Base-by-base conservation (phyloP, 2,888 invertebrate genomes). In the Brachycybe producta region DNA sequence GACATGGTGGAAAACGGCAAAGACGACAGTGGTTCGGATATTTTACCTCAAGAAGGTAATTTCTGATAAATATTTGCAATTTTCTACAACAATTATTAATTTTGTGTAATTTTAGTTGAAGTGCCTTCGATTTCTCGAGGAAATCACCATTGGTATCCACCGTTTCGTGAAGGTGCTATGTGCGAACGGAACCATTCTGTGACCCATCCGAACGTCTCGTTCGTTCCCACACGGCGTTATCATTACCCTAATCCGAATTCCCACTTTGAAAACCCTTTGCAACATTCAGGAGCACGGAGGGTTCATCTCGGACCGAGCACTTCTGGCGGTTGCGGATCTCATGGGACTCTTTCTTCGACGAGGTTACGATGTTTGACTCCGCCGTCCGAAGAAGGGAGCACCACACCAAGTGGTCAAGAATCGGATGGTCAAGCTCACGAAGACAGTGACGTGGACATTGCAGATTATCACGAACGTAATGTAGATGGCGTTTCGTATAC, bases 81-180 rank as follows among this genome's bases (percentile, higher is more conserved):
- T n/a, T n/a, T n/a, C 8, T 30, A 13, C 30, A 30, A 30, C 13
- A 11, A 13, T 13, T 13, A 30, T 13, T 11, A 30, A 30, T 11
- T 11, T 30, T 8, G 13, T 30, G 8, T 8, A 30, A 36, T 36
- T 36, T 8, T 36, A 15, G 19, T 41, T 23, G 41, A 19, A 8
- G 8, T 19, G 5, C 19, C 17, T 7, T 21, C 8, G 5, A 13
- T 19, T 11, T 19, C 23, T 7, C 43, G 43, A 4, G 5, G 26
- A 30, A 43, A 28, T 43, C 5, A 4, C 27, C 47, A 47, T 15
- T 47, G 47, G 47, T 47, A 47, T 19, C 47, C 47, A n/a, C 47
- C 47, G 3, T 11, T 47, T 7, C 21, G 39, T 11, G 47, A 47
- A 4, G n/a, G n/a, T n/a, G n/a, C 17, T n/a, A 21, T 23, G 40